Evolutionary conservation across 2,888 invertebrate genomes (phyloP).

Genomic region (Drosophila nigricruria): DNA sequence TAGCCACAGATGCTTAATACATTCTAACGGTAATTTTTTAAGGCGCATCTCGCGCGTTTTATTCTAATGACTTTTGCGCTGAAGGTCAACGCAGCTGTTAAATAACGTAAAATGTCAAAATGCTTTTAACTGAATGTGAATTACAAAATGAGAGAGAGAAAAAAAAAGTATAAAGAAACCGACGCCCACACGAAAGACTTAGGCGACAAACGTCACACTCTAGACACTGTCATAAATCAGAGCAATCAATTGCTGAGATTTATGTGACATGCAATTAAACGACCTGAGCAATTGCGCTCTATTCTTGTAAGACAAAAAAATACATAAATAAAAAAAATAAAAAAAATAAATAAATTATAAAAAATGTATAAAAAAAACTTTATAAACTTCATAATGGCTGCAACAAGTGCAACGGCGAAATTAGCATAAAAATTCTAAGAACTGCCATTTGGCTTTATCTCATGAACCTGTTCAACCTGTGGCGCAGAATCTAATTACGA

Average conservation of each 20-base stretch:
- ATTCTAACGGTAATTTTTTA: constrained; percentile 50
- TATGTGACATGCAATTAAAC: constrained; percentile 75
- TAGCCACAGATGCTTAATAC: not conserved
- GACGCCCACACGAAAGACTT: constrained; percentile 59
- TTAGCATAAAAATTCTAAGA: constrained; percentile 60
- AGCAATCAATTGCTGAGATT: constrained; percentile 51
- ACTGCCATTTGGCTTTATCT: constrained; percentile 37
- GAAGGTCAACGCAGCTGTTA: constrained; percentile 58
- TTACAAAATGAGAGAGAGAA: not conserved
- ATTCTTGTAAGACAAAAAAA: constrained; percentile 50
- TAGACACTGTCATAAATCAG: constrained; percentile 54
- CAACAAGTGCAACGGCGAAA: constrained; percentile 55
- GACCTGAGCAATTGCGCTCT: constrained; percentile 49
- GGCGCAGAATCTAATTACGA: constrained; percentile 48
- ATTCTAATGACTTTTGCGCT: constrained; percentile 50
- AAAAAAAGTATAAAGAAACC: not conserved
- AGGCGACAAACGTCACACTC: constrained; percentile 58
- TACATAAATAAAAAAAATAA: constrained; percentile 3
- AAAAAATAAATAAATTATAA: constrained; percentile 11
- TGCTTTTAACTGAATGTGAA: constrained; percentile 36
- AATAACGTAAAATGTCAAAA: constrained; percentile 61
- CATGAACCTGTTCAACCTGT: constrained; percentile 50
- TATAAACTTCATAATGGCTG: constrained; percentile 8
- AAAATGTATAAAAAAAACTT: not conserved
- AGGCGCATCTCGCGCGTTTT: constrained; percentile 14